Conservation (phyloP, 1,140 invertebrate genomes). For the Musca vetustissima region DNA sequence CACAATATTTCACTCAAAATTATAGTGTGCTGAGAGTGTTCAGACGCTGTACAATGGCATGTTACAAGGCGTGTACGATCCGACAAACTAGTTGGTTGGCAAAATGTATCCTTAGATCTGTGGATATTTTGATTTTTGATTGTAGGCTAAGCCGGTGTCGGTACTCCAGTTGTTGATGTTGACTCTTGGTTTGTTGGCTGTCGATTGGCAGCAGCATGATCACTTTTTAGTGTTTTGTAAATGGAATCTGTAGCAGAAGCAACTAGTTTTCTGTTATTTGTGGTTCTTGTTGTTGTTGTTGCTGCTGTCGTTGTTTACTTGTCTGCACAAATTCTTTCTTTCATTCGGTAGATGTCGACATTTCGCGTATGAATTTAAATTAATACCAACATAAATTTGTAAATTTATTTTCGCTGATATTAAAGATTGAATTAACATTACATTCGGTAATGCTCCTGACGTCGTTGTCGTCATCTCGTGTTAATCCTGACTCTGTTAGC, state of each 20-base stretch:
- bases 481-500: too few relatives aligned
- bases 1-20: slow-evolving; percentile 23
- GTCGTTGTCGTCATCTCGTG: too few relatives aligned
- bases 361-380: neutral
- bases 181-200: too few relatives aligned
- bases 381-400: slow-evolving; percentile 14
- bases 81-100: neutral
- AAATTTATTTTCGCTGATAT: slow-evolving; percentile 2
- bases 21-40: slow-evolving; percentile 17
- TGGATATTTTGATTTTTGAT: neutral
- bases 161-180: neutral
- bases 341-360: neutral
- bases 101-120: neutral
- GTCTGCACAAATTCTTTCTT: neutral
- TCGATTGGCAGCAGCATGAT: too few relatives aligned
- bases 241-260: slow-evolving; percentile 16
- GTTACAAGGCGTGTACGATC: neutral
- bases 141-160: neutral
- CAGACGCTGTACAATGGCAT: neutral
- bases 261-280: neutral
- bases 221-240: neutral
- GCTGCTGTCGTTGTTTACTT: too few relatives aligned
- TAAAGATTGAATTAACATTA: too few relatives aligned
- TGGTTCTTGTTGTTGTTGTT: too few relatives aligned
- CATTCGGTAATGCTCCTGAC: too few relatives aligned